phyloP scores from a whole-genome alignment of 1,140 invertebrate genomes.

The Saccostrea echinata region DNA sequence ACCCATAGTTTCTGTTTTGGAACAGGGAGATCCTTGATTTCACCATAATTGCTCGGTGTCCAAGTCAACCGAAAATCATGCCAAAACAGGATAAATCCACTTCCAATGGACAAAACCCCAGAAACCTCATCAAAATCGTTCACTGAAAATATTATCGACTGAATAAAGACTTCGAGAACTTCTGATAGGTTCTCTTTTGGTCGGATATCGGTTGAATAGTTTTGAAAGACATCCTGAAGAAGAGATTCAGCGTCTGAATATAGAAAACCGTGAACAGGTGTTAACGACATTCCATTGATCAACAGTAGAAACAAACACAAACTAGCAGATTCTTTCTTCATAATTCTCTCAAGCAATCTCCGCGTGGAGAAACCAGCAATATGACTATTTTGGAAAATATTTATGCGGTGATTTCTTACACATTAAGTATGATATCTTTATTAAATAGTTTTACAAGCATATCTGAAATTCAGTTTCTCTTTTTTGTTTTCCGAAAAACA shows the following conservation, averaged over 20 bases:
- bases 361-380: too few species aligned
- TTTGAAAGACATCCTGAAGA: neutral
- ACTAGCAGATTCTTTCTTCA: neutral
- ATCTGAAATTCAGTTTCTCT: too few species aligned
- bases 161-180: neutral
- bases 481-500: too few species aligned
- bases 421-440: too few species aligned
- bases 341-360: neutral
- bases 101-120: neutral
- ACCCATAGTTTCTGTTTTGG: slow-evolving; percentile 11
- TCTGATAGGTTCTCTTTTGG: neutral
- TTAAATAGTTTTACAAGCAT: too few species aligned
- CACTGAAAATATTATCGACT: neutral
- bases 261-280: neutral
- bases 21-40: neutral
- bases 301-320: neutral
- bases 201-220: neutral
- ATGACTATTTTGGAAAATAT: too few species aligned
- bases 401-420: too few species aligned
- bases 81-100: neutral
- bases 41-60: slow-evolving; percentile 18
- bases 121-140: slow-evolving; percentile 41
- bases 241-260: neutral
- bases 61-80: neutral
- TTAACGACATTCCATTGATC: neutral